Evolutionary conservation across 92 coral and sea anemone species (phyloP).

Genomic region (Palythoa caribaeorum): DNA sequence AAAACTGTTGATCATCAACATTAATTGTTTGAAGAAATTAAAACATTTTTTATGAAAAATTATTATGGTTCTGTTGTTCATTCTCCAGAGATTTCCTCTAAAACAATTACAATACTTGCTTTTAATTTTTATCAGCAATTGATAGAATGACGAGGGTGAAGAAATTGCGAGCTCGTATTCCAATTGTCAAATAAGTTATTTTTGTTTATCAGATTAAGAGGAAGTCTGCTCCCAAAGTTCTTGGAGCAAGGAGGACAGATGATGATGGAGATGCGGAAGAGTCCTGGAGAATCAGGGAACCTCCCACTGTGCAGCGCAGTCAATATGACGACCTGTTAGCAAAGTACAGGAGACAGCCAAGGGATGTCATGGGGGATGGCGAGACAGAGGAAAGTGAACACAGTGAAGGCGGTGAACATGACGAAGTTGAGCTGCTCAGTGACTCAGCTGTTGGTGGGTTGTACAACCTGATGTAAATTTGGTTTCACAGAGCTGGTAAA

Average conservation of each 20-base stretch:
- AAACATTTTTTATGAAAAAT: no score
- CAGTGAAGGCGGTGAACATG: constrained; percentile 58
- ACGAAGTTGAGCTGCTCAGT: constrained; percentile 76
- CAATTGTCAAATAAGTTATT: not conserved
- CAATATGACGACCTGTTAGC: constrained; percentile 22
- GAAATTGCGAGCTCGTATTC: no score
- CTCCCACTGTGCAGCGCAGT: constrained; percentile 28
- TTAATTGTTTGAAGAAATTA: no score
- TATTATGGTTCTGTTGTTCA: no score
- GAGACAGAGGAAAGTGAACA: constrained; percentile 47
- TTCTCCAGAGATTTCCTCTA: no score
- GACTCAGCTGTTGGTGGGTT: constrained; percentile 85
- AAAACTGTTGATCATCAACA: no score
- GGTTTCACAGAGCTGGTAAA: no score
- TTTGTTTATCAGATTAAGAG: not conserved
- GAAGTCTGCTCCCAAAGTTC: not conserved
- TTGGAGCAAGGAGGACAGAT: not conserved
- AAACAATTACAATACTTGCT: no score
- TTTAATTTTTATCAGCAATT: no score
- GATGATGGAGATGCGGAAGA: not conserved
- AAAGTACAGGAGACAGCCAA: constrained; percentile 27
- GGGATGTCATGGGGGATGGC: constrained; percentile 15
- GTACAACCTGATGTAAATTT: no score
- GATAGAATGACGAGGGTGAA: no score
- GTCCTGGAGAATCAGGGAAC: constrained; percentile 26